Conservation (phyloP, 2,797 vertebrate species). For the Acomys russatus region DNA sequence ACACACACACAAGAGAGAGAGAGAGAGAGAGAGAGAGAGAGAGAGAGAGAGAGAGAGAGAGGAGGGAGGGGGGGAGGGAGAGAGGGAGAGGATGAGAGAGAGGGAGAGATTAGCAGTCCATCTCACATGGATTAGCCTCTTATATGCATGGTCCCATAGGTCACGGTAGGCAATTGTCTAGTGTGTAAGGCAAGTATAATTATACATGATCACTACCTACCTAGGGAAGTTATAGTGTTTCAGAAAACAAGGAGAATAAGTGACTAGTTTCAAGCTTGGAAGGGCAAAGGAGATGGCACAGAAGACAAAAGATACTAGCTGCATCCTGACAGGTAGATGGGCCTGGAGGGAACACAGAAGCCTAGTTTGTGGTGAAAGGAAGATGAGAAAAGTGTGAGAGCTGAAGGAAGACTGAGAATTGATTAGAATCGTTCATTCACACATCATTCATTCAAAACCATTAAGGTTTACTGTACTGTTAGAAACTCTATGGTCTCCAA, state of each 20-base stretch:
- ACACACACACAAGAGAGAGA: no score
- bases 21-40: no score
- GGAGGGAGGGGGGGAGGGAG: background rate
- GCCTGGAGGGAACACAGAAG: background rate
- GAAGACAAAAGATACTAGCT: background rate
- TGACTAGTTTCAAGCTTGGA: background rate
- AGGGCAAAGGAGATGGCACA: background rate
- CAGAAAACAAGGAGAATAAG: slow-evolving; percentile 8
- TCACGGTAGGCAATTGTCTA: background rate
- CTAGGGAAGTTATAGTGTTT: background rate
- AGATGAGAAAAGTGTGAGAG: background rate
- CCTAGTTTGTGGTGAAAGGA: background rate
- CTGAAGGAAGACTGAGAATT: background rate
- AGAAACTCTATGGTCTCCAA: background rate
- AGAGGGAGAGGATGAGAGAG: background rate
- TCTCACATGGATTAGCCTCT: background rate
- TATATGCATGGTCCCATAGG: background rate
- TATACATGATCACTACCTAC: background rate
- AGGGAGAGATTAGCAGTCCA: background rate
- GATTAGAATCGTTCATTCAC: background rate
- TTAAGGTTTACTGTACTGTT: background rate
- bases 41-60: no score
- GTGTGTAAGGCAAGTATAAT: background rate
- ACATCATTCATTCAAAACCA: background rate
- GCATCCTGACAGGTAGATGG: background rate